Evolutionary conservation across 2,113 vertebrate genomes (phyloP), one percentile per base, ranked within the genome.

Genomic region (Budorcas taxicolor): DNA sequence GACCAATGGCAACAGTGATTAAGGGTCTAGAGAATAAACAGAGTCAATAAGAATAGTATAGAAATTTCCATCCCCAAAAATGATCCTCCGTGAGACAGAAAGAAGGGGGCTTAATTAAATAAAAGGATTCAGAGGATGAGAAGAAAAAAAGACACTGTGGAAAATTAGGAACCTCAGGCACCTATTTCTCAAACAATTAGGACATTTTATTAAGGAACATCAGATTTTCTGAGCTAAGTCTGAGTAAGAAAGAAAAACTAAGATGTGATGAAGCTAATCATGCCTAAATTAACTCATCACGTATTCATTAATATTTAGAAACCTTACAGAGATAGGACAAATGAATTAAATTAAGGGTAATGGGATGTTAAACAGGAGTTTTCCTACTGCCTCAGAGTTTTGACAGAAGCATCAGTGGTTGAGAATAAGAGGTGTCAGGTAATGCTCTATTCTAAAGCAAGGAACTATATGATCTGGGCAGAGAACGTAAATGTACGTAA

Each of bases 281-380:
- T 91, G 89, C 60, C 40, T 95, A 97, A 93, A 85, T 88, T 98
- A 96, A 95, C 93, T 95, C 97, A 94, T 96, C 82, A 80, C 64
- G n/a, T 89, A 85, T 84, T 95, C 60, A 78, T 93, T 98, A 98
- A 97, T 97, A 97, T 96, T 96, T 95, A 97, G 81, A 96, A 97
- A 97, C 45, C 84, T 92, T 86, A 88, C 53, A 93, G 71, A 95
- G 31, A 50, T 76, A 82, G 15, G 57, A 95, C 58, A 96, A 95
- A 91, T 95, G 90, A 92, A 97, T 96, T 96, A 96, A 98, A 98
- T 97, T 95, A 98, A 95, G 95, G 97, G 92, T 92, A 97, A 97
- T 71, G 47, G 87, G 58, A 91, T 90, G 58, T 97, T 96, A 97
- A 98, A 95, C 58, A 94, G 60, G 94, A 93, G 47, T 97, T 87